phyloP scores from a whole-genome alignment of 2,888 invertebrate genomes.

The Euzophera pinguis region DNA sequence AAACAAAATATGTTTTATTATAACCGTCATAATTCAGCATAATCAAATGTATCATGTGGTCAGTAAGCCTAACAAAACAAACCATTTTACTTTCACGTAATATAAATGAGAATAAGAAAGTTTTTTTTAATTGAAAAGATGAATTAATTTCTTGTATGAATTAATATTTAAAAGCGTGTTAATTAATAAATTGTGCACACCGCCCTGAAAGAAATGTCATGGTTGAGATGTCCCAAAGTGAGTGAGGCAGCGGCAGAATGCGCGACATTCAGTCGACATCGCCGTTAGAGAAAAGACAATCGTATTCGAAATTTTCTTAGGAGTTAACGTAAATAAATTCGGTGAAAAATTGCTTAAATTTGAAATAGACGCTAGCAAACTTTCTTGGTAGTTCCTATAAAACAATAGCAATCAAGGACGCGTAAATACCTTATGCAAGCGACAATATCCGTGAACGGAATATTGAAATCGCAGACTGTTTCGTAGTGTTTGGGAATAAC shows the following conservation, averaged over 20 bases:
- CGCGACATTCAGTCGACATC: constrained; percentile 32
- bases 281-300: constrained; percentile 41
- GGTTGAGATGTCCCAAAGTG: constrained; percentile 52
- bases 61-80: background rate
- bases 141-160: constrained; percentile 13
- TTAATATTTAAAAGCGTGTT: constrained; percentile 41
- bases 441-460: constrained; percentile 56
- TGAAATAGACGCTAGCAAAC: background rate
- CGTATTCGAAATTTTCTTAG: constrained; percentile 31
- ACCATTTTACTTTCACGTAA: constrained; percentile 16
- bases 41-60: no score
- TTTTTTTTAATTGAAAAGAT: constrained; percentile 8
- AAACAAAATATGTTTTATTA: background rate
- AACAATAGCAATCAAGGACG: constrained; percentile 44
- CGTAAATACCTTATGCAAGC: constrained; percentile 51
- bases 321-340: background rate
- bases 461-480: constrained; percentile 49
- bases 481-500: constrained; percentile 69
- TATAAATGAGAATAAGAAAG: constrained; percentile 14
- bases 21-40: no score
- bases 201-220: constrained; percentile 67
- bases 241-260: constrained; percentile 35
- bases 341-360: background rate
- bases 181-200: constrained; percentile 51
- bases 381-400: constrained; percentile 24